These are phyloP conservation scores for Scolopax mira DNA, from an alignment of 2,113 vertebrate species.

Conservation along the genomic window DNA sequence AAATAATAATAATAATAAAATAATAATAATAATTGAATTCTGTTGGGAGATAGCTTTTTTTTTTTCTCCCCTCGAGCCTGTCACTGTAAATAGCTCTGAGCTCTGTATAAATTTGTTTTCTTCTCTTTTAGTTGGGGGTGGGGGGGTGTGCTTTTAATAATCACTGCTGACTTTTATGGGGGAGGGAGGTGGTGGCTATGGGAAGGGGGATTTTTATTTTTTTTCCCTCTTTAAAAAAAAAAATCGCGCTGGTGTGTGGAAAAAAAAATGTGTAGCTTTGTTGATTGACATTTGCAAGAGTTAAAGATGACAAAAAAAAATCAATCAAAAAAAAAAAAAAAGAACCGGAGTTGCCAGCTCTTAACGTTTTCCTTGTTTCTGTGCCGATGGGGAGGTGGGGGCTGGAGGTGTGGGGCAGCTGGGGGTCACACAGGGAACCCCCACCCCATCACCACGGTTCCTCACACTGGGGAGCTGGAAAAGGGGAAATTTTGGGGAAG, in stretches of 20 bases:
- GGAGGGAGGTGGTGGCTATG: not conserved
- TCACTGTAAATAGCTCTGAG: conserved; percentile 71
- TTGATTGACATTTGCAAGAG: conserved; percentile 12
- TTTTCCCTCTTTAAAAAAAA: not conserved
- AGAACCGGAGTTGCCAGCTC: not conserved
- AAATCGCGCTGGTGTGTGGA: conserved; percentile 9
- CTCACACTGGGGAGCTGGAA: not conserved
- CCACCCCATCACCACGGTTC: not conserved
- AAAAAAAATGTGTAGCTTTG: conserved; percentile 7
- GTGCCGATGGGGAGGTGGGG: not conserved
- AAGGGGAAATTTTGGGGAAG: fast-evolving
- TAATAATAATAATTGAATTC: conserved; percentile 66
- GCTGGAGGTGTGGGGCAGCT: not conserved
- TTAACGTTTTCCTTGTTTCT: not conserved
- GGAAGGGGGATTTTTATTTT: not conserved
- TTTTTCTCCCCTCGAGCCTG: conserved; percentile 49
- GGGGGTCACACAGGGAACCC: not conserved
- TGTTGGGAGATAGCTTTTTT: conserved; percentile 66
- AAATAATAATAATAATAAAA: conserved; percentile 63
- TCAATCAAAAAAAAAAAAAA: not conserved
- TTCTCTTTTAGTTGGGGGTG: conserved; percentile 37
- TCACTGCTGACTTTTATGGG: not conserved
- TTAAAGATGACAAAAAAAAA: not conserved
- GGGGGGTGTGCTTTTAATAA: not conserved
- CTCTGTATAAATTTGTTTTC: conserved; percentile 66